A percentile compares a stretch with the other conserved stretches of the same genome.
These are phyloP conservation scores for Leptinotarsa haldemani DNA, from an alignment of 2,888 invertebrate species.

Conservation along the genomic window DNA sequence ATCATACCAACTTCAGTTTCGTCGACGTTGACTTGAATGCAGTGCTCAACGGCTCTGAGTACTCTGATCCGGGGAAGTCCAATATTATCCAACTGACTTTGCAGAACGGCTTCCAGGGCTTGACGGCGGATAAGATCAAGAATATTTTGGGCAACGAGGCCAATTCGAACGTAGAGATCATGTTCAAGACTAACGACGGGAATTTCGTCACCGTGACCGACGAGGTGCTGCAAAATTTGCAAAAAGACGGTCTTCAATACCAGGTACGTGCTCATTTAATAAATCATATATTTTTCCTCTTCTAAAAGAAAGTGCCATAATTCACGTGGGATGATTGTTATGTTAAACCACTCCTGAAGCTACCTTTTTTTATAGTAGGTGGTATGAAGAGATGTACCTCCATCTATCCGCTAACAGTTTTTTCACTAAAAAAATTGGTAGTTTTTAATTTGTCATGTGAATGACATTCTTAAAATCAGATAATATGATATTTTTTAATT, in stretches of 20 bases:
- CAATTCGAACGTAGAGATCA: slow-evolving; percentile 68
- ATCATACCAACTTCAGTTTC: slow-evolving; percentile 50
- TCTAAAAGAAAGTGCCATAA: too few relatives aligned
- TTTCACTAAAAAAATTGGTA: too few relatives aligned
- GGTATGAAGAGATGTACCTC: too few relatives aligned
- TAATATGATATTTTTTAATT: too few relatives aligned
- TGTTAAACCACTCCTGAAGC: too few relatives aligned
- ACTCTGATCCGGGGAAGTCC: slow-evolving; percentile 26
- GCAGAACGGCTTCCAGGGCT: slow-evolving; percentile 43
- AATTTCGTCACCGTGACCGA: slow-evolving; percentile 75
- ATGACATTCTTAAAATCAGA: too few relatives aligned
- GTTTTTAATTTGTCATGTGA: too few relatives aligned
- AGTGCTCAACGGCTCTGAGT: not conserved
- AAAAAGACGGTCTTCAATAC: slow-evolving; percentile 52
- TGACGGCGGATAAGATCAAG: slow-evolving; percentile 60
- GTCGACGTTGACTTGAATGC: slow-evolving; percentile 40
- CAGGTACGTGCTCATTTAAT: not conserved
- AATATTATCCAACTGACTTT: slow-evolving; percentile 48
- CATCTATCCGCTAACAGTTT: too few relatives aligned
- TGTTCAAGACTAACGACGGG: slow-evolving; percentile 75
- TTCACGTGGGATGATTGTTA: too few relatives aligned
- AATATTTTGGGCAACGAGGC: slow-evolving; percentile 61
- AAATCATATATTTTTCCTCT: not conserved
- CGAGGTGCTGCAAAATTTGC: slow-evolving; percentile 68
- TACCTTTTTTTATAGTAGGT: too few relatives aligned